Conservation (phyloP, 2,797 vertebrate genomes). For the Novumbra hubbsi region DNA sequence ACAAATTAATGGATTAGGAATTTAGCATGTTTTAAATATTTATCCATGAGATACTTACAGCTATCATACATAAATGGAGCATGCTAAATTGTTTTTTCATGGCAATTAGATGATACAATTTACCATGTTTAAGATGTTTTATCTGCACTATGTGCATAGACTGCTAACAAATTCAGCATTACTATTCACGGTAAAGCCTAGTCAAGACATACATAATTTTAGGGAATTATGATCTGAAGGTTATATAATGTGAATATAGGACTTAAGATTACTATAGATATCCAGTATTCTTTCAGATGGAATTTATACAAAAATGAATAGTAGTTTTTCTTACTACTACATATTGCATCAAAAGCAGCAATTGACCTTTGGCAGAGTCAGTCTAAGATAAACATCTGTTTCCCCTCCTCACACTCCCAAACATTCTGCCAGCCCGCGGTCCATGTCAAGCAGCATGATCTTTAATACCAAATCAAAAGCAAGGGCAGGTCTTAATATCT, state of each 20-base stretch:
- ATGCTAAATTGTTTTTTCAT: conserved; percentile 15
- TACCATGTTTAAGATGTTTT: neutral
- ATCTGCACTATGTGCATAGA: neutral
- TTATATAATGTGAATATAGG: no score
- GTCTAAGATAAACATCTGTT: conserved; percentile 57
- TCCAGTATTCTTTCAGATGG: conserved; percentile 38
- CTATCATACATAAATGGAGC: conserved; percentile 18
- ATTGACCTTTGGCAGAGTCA: conserved; percentile 72
- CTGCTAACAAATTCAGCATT: neutral
- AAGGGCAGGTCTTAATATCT: conserved; percentile 41
- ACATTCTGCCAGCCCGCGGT: conserved; percentile 53
- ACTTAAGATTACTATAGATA: neutral
- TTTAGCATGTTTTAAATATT: conserved; percentile 32
- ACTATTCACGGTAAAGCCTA: neutral
- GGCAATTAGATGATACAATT: conserved; percentile 16
- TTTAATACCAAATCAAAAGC: conserved; percentile 54
- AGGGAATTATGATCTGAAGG: neutral
- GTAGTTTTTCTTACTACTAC: conserved; percentile 43
- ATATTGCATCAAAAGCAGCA: conserved; percentile 64
- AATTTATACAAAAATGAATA: conserved; percentile 61
- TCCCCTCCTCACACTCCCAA: conserved; percentile 51
- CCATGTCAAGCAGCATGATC: conserved; percentile 54
- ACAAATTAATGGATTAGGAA: conserved; percentile 28
- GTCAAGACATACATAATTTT: neutral
- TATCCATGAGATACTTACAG: conserved; percentile 18